phyloP scores from a whole-genome alignment of 1,140 invertebrate genomes.

The Euglossa dilemma region DNA sequence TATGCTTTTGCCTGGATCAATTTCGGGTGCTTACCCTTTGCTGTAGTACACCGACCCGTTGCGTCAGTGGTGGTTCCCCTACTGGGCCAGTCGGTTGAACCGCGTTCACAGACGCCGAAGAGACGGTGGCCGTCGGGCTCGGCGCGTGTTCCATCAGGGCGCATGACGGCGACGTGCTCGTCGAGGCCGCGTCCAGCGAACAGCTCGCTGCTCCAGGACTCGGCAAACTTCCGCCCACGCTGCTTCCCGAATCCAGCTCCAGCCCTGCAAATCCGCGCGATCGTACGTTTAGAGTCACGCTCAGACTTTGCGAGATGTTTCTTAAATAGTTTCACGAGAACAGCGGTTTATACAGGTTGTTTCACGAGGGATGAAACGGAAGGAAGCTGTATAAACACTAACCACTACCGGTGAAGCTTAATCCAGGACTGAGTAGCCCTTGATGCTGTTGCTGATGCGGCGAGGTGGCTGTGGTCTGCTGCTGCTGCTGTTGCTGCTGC shows the following conservation, averaged over 20 bases:
- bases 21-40: slow-evolving; percentile 89
- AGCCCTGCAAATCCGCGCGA: slow-evolving; percentile 76
- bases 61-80: slow-evolving; percentile 79
- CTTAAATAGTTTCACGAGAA: neutral
- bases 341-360: neutral
- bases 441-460: slow-evolving; percentile 83
- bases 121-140: slow-evolving; percentile 85
- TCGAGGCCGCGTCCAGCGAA: slow-evolving; percentile 85
- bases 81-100: slow-evolving; percentile 76
- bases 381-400: slow-evolving; percentile 46
- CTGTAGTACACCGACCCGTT: slow-evolving; percentile 90
- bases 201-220: slow-evolving; percentile 88
- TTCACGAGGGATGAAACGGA: slow-evolving; percentile 19
- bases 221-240: slow-evolving; percentile 87
- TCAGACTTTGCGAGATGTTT: too few species aligned
- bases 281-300: neutral
- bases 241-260: slow-evolving; percentile 89
- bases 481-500: slow-evolving; percentile 70
- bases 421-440: slow-evolving; percentile 85
- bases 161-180: slow-evolving; percentile 83
- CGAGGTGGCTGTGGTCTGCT: slow-evolving; percentile 41
- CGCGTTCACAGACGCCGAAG: slow-evolving; percentile 82
- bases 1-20: slow-evolving; percentile 80
- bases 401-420: slow-evolving; percentile 87
- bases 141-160: slow-evolving; percentile 82